These are phyloP conservation scores for Nemurella pictetii DNA, from an alignment of 2,888 invertebrate species.

Conservation along the genomic window DNA sequence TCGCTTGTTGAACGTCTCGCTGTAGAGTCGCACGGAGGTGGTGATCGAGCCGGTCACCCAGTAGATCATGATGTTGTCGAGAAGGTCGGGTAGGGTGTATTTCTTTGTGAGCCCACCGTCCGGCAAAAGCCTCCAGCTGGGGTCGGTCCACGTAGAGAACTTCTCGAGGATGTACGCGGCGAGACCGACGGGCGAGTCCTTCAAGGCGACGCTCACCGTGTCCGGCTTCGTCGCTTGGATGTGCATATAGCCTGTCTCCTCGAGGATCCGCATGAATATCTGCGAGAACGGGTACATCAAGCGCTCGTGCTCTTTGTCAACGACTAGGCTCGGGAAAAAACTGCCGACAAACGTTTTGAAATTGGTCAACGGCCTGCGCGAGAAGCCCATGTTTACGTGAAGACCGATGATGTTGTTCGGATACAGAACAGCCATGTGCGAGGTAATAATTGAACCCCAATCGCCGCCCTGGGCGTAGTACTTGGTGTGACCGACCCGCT, in stretches of 20 bases:
- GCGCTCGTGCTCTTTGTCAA: slow-evolving; percentile 45
- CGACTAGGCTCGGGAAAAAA: slow-evolving; percentile 46
- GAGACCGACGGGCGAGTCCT: slow-evolving; percentile 57
- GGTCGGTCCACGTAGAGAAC: slow-evolving; percentile 56
- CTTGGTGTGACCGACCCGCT: slow-evolving; percentile 64
- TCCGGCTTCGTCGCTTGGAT: slow-evolving; percentile 59
- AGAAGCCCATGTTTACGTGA: slow-evolving; percentile 66
- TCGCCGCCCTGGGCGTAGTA: slow-evolving; percentile 80
- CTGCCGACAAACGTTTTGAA: slow-evolving; percentile 46
- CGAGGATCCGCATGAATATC: slow-evolving; percentile 46
- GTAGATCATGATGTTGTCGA: slow-evolving; percentile 60
- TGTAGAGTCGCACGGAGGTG: slow-evolving; percentile 55
- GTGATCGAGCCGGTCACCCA: slow-evolving; percentile 56
- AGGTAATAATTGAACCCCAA: slow-evolving; percentile 72
- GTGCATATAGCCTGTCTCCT: slow-evolving; percentile 56
- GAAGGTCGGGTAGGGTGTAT: slow-evolving; percentile 56
- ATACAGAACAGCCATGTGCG: slow-evolving; percentile 65
- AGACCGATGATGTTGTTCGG: slow-evolving; percentile 60
- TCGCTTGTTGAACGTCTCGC: slow-evolving; percentile 47
- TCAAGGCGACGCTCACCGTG: slow-evolving; percentile 55
- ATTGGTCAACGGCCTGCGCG: slow-evolving; percentile 46
- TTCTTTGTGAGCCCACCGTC: slow-evolving; percentile 55
- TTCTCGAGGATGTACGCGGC: slow-evolving; percentile 61
- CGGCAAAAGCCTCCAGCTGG: slow-evolving; percentile 44
- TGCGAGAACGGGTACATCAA: slow-evolving; percentile 47